Evolutionary conservation across 2,797 vertebrate species (phyloP), one percentile per base, ranked within the genome.

Genomic region (Morus bassanus): DNA sequence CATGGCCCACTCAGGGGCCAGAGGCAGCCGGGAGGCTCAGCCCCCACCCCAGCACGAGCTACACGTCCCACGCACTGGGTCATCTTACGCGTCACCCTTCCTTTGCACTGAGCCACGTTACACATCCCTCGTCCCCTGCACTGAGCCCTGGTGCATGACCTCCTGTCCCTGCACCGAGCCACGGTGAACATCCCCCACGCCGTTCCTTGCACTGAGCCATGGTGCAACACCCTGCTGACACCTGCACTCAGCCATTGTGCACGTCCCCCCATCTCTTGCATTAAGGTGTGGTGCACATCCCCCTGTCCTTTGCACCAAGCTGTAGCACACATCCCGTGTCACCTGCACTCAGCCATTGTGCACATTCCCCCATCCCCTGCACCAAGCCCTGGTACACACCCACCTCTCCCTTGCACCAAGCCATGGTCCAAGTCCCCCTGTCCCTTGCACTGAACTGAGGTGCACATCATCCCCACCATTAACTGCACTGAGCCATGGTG

Each of bases 61-160:
- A 53, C 54, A 7, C 23, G 6, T 37, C 65, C 89, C 67, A 37
- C 0, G 0, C 0, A 2, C 28, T 4, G 14, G 91, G 91, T 68
- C 73, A 75, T 0, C 53, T 80, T 86, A 84, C 1, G 37, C 64
- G 86, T 88, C 74, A 84, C 69, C 57, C 68, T 13, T 22, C 73
- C 89, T 61, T 68, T 21, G 74, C 78, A 67, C 91, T 45, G 53
- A 94, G 88, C 48, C 82, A 82, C 8, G 0, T 63, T 31, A 79
- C 43, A 28, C 5, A 5, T 57, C 56, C 60, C 31, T 22, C 3
- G 10, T 61, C 37, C 64, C 51, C 35, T n/a, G 77, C 83, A 67
- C 78, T 4, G 68, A 93, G 35, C 84, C 67, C 1, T 9, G 65
- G 21, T 28, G 24, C 5, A 31, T 8, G 2, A 14, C 19, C 51